A percentile compares a stretch with the other conserved stretches of the same genome.
phyloP scores from a whole-genome alignment of 2,888 invertebrate genomes.

The Hirtodrosophila duncani region DNA sequence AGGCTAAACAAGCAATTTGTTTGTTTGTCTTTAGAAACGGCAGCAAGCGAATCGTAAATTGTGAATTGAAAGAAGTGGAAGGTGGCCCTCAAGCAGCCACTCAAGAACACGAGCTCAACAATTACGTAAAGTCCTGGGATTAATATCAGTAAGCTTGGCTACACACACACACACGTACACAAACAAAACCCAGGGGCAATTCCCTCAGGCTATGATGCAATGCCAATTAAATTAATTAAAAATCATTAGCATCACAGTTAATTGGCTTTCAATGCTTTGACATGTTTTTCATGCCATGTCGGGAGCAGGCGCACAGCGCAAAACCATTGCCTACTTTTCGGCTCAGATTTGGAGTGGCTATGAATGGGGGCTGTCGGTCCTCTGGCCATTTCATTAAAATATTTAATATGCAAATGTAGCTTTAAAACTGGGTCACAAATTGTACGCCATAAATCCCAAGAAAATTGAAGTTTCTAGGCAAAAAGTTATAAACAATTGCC shows the following conservation, averaged over 20 bases:
- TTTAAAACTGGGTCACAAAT: no score
- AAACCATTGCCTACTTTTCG: background rate
- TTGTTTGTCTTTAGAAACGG: slow-evolving; percentile 46
- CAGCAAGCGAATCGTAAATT: background rate
- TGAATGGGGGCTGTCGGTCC: no score
- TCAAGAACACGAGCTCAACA: slow-evolving; percentile 2
- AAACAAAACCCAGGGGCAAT: background rate
- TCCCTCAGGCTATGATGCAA: background rate
- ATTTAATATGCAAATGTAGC: no score
- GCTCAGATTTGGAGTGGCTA: no score
- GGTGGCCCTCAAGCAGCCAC: slow-evolving; percentile 16
- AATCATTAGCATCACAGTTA: slow-evolving; percentile 45
- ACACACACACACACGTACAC: background rate
- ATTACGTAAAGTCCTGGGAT: slow-evolving; percentile 2
- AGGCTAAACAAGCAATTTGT: slow-evolving; percentile 43
- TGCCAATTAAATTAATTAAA: slow-evolving; percentile 61
- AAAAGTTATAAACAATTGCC: no score
- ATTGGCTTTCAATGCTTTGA: slow-evolving; percentile 50
- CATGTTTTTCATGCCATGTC: slow-evolving; percentile 27
- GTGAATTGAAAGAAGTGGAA: background rate
- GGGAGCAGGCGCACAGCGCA: slow-evolving; percentile 12
- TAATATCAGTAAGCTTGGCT: no score
- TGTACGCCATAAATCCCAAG: no score
- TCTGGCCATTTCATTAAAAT: no score
- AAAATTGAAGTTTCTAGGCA: no score